Base-by-base conservation (phyloP, 2,888 invertebrate species). In the Luffia ferchaultella region DNA sequence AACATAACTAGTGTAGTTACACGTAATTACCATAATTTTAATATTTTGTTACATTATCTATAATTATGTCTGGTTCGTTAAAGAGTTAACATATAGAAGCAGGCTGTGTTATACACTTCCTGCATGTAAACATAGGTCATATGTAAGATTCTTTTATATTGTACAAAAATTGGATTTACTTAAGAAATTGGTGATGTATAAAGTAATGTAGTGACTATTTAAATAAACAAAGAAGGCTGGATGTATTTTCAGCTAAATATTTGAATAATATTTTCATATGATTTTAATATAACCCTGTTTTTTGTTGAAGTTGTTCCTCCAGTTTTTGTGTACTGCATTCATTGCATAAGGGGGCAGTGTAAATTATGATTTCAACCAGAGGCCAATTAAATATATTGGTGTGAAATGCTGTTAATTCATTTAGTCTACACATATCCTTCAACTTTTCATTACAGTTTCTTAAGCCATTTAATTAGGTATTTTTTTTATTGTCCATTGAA, bases 91-190 rank as follows among this genome's bases (percentile, higher is more conserved):
- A 67, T 55, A 68, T 61, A 58, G 20, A 40, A 42, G 75, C 70
- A 73, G 65, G 67, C 30, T 68, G 75, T 74, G 75, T 75, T 73
- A 67, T 73, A 73, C 76, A 73, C 74, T 60, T 60, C 68, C 68
- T 70, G 70, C 73, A 68, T 70, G 69, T 76, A 71, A 74, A 75
- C 74, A 73, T 79, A 80, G 59, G 62, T 76, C 74, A 73, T 52
- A 50, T 52, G 69, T 83, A 83, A 80, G 82, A 77, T 82, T 82
- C 78, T 83, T 83, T 83, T 82, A 82, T 83, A 83, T 83, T 83
- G 83, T 83, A 83, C 83, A 83, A 83, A 80, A 79, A 82, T 79
- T 82, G 80, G 80, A 79, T 80, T 80, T 80, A 82, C 80, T 82
- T 82, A 82, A 82, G 82, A 78, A 76, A 82, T 83, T 79, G 83